These are phyloP conservation scores for Xiphophorus hellerii DNA, from an alignment of 2,113 vertebrate species.

Conservation along the genomic window DNA sequence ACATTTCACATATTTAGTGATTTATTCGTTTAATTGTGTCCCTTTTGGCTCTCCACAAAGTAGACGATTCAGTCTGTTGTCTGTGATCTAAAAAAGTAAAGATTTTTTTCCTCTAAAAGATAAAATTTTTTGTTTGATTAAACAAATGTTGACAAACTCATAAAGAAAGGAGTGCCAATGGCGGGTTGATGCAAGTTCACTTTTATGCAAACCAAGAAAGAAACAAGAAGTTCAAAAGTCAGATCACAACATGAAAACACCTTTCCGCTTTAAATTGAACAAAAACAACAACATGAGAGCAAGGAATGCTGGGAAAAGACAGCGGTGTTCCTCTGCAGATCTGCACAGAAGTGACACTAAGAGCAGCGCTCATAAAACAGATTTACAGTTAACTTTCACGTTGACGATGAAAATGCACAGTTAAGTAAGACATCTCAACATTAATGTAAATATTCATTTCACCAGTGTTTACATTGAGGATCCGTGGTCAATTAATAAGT, in stretches of 20 bases:
- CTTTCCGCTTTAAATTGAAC: background rate
- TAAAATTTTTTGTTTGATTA: too few relatives aligned
- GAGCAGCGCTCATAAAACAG: constrained; percentile 3
- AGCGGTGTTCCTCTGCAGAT: background rate
- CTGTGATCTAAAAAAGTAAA: too few relatives aligned
- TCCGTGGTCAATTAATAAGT: constrained; percentile 40
- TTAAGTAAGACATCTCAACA: constrained; percentile 30
- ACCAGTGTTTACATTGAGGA: constrained; percentile 46
- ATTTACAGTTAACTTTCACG: constrained; percentile 48
- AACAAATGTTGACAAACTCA: too few relatives aligned
- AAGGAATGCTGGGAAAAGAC: background rate
- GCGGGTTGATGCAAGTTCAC: too few relatives aligned
- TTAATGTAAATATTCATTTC: constrained; percentile 57
- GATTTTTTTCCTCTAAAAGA: too few relatives aligned
- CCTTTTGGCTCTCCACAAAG: too few relatives aligned
- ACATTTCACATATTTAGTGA: too few relatives aligned
- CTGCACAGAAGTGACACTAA: constrained; percentile 14
- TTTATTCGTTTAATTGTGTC: background rate
- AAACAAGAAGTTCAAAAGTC: background rate
- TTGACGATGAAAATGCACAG: constrained; percentile 16
- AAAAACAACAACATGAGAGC: background rate
- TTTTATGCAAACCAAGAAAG: too few relatives aligned
- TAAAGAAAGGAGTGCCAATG: too few relatives aligned
- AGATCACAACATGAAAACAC: background rate
- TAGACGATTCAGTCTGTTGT: too few relatives aligned